These are phyloP conservation scores for Ceratothoa steindachneri DNA, from an alignment of 2,888 invertebrate genomes.

Conservation along the genomic window DNA sequence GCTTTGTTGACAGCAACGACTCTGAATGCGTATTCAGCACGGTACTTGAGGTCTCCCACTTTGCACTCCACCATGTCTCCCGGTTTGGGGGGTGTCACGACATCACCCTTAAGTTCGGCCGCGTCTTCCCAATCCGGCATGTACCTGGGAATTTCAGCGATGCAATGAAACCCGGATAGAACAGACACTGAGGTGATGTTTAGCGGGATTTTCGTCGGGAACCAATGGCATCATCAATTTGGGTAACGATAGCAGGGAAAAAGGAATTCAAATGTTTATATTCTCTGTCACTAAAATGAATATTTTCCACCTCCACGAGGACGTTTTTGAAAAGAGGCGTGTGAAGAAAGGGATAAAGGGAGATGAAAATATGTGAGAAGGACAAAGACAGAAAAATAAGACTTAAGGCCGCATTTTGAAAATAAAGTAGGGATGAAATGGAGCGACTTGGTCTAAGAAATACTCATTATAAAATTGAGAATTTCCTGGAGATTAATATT, in stretches of 20 bases:
- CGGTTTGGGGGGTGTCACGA: constrained; percentile 65
- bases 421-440: no score
- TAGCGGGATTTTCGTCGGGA: neutral
- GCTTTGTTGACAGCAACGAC: constrained; percentile 90
- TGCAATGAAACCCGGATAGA: neutral
- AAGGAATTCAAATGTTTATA: neutral
- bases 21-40: constrained; percentile 86
- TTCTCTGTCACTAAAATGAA: no score
- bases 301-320: no score
- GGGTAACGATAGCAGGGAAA: constrained; percentile 16
- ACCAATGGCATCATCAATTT: no score
- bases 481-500: no score
- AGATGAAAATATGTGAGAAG: no score
- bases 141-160: constrained; percentile 56
- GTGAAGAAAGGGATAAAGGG: no score
- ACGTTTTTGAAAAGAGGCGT: no score
- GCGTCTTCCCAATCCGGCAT: constrained; percentile 88
- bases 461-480: no score
- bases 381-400: no score
- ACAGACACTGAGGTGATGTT: neutral
- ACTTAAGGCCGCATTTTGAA: no score
- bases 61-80: constrained; percentile 81
- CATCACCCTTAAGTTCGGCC: constrained; percentile 61
- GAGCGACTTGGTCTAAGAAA: no score
- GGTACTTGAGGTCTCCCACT: constrained; percentile 79